These are phyloP conservation scores for Prionace glauca DNA, from an alignment of 2,797 vertebrate species.

Conservation along the genomic window DNA sequence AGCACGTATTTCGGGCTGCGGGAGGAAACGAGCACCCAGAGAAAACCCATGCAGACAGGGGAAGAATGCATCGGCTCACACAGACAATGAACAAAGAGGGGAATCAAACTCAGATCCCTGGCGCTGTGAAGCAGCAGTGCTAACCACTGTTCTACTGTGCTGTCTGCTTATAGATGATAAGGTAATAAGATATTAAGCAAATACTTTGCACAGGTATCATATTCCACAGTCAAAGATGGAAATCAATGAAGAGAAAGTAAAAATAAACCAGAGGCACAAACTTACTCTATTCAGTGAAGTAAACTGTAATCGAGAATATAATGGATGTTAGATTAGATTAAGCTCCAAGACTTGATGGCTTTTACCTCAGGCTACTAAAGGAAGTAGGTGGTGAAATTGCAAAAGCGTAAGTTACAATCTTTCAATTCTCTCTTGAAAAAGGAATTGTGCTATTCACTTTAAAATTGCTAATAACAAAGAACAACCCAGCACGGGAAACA, in stretches of 20 bases:
- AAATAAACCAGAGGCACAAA: neutral
- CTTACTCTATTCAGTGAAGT: neutral
- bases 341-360: neutral
- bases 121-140: too few species aligned
- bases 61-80: too few species aligned
- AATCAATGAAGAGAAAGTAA: neutral
- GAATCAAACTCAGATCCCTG: too few species aligned
- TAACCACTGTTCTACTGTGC: too few species aligned
- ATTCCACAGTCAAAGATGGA: neutral
- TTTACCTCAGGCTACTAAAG: neutral
- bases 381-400: neutral
- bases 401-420: neutral
- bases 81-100: too few species aligned
- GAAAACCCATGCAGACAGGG: too few species aligned
- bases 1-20: too few species aligned
- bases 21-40: too few species aligned
- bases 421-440: neutral
- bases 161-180: too few species aligned
- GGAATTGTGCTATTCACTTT: neutral
- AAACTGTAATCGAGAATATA: neutral
- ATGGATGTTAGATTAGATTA: neutral
- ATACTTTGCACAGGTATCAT: neutral
- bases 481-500: too few species aligned
- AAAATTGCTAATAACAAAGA: neutral
- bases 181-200: neutral